Evolutionary conservation across 2,797 vertebrate species (phyloP), one percentile per base, ranked within the genome.

Genomic region (Acrocephalus scirpaceus): DNA sequence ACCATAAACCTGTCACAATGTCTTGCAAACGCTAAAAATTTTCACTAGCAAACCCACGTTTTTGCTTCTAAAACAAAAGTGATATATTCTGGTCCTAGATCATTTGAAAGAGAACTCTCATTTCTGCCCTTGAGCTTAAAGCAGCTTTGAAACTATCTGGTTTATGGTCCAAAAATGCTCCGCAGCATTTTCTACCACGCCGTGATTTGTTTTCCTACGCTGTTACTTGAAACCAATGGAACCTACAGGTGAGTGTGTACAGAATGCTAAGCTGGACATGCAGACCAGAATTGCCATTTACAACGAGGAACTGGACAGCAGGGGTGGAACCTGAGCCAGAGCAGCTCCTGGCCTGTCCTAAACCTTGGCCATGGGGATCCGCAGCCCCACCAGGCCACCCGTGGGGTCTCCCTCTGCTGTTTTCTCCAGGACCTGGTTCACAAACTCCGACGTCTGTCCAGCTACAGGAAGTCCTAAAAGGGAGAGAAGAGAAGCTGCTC

Each of bases 341-440:
- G 97, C 97, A 98, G 96, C 97, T 92, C 79, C 90, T 87, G 56
- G 57, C 84, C 95, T n/a, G 26, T 65, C 82, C 98, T 99, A 99
- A 93, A 99, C 98, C 98, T 99, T 99, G 80, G 99, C 99, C 60
- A 98, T 98, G 76, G 99, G 99, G 93, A 99, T 99, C 74, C 99
- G 98, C 56, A 99, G 98, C 92, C 99, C 99, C 47, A 99, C 99
- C 79, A 99, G 98, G 94, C 99, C 99, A n/a, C 99, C 99, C 0
- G 99, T 99, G 96, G 99, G 98, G 97, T 99, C 99, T 61, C 99
- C 99, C 51, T 98, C 98, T 53, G 99, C 99, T 3, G 99, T 99
- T 98, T 98, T 99, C 98, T 99, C 99, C 98, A 99, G 98, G 96
- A 99, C 99, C 95, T 99, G 99, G 98, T 99, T 99, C 96, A 99